Conservation (phyloP, 92 coral and sea anemone species). For the Epizoanthus ramosus region DNA sequence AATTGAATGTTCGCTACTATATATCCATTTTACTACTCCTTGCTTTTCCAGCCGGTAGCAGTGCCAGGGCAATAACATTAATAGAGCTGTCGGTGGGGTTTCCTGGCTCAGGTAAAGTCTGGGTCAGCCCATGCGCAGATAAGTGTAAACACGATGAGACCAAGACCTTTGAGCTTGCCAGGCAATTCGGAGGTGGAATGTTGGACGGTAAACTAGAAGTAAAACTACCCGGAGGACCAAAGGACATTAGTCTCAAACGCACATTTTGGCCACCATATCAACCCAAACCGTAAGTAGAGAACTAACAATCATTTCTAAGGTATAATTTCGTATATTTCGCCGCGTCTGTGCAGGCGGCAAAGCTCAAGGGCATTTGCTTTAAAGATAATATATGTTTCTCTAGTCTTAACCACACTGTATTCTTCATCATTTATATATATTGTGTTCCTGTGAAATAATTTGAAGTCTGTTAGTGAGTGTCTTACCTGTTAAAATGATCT, state of each 20-base stretch:
- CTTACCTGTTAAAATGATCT: no score
- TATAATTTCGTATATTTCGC: no score
- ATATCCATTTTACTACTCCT: no score
- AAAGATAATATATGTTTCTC: no score
- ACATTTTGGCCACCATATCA: neutral
- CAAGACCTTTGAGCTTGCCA: constrained; percentile 19
- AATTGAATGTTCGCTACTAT: no score
- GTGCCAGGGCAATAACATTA: constrained; percentile 40
- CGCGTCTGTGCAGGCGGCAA: no score
- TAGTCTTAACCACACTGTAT: no score
- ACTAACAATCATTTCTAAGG: no score
- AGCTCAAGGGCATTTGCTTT: no score
- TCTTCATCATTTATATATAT: no score
- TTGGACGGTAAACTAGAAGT: constrained; percentile 40
- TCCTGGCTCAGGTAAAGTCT: constrained; percentile 38
- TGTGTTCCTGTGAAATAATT: no score
- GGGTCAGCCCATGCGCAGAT: constrained; percentile 42
- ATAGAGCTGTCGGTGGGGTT: constrained; percentile 48
- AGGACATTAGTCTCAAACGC: neutral
- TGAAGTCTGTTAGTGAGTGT: no score
- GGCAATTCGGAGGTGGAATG: constrained; percentile 40
- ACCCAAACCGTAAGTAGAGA: constrained; percentile 19
- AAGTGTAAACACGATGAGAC: constrained; percentile 16
- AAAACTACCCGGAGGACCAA: constrained; percentile 20
- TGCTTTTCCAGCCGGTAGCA: constrained; percentile 25